Evolutionary conservation across 2,113 vertebrate genomes (phyloP), one percentile per base, ranked within the genome.

Genomic region (Gobiocypris rarus): DNA sequence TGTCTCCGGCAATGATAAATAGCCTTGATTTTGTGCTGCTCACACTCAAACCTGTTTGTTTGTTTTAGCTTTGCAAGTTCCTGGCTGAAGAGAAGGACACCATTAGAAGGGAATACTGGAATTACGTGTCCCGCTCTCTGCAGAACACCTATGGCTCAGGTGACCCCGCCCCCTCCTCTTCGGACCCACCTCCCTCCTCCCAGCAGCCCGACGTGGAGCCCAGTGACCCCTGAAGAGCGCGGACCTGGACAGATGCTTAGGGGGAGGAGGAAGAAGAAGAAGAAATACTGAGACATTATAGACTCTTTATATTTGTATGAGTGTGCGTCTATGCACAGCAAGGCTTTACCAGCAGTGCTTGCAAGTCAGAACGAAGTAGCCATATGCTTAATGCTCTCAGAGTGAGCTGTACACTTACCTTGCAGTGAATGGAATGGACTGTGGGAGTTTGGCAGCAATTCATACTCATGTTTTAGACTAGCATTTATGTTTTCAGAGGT

Each of bases 31-130:
- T 6, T 41, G 43, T 43, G 41, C 41, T 43, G 58, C 24, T 22
- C 59, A 58, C 17, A 24, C n/a, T n/a, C n/a, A n/a, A n/a, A n/a
- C 19, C 75, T 13, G 13, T 11, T 77, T 9, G 86, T 10, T 86
- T 56, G 48, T 82, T 11, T 38, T 22, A 99, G 98, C 91, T 99
- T 54, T 98, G 97, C 92, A 93, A 97, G 88, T 93, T 95, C 31
- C 93, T 99, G 88, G 95, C 97, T 70, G 93, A 94, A 86, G 95
- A 98, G 92, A 97, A 96, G 88, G 98, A 99, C 92, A 96, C 94
- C 86, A 97, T 99, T 89, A 95, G 98, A 84, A 97, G 94, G 74
- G 97, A 98, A 86, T 99, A 99, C 91, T 99, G 98, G 98, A 92
- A 91, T 86, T 98, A 97, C 1, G 90, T 98, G 81, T 96, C 95